These are phyloP conservation scores for Capreolus pygargus DNA, from an alignment of 2,113 vertebrate genomes.

Conservation along the genomic window DNA sequence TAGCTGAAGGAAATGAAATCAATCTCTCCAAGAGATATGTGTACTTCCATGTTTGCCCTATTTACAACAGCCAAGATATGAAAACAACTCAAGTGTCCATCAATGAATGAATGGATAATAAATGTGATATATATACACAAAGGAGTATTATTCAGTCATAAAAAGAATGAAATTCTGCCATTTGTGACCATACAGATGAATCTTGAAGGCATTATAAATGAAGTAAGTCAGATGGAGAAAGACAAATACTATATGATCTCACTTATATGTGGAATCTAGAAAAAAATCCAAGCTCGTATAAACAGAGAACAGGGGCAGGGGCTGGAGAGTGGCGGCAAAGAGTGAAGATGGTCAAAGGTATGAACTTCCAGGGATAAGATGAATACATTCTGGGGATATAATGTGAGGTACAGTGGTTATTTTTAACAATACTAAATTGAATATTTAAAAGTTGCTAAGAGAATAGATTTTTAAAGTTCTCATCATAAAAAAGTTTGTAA, in stretches of 20 bases:
- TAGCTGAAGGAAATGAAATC: background rate
- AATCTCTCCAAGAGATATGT: background rate
- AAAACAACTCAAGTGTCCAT: background rate
- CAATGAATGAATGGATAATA: background rate
- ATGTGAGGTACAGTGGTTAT: background rate
- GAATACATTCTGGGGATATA: background rate
- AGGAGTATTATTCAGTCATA: background rate
- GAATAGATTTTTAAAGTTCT: conserved; percentile 11
- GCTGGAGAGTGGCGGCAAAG: background rate
- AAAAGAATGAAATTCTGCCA: background rate
- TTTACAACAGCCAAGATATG: background rate
- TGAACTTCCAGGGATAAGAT: background rate
- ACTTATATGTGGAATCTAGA: background rate
- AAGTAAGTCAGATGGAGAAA: background rate
- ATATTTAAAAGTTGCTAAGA: background rate
- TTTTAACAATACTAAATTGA: background rate
- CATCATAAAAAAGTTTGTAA: background rate
- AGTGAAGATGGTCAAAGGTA: background rate
- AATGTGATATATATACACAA: background rate
- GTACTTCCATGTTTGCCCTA: background rate
- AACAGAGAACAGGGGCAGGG: background rate
- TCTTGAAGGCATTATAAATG: background rate
- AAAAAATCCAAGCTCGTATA: background rate
- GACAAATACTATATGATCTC: background rate
- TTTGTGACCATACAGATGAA: background rate